phyloP scores from a whole-genome alignment of 1,140 invertebrate species.

The Philopotamus ludificatus region DNA sequence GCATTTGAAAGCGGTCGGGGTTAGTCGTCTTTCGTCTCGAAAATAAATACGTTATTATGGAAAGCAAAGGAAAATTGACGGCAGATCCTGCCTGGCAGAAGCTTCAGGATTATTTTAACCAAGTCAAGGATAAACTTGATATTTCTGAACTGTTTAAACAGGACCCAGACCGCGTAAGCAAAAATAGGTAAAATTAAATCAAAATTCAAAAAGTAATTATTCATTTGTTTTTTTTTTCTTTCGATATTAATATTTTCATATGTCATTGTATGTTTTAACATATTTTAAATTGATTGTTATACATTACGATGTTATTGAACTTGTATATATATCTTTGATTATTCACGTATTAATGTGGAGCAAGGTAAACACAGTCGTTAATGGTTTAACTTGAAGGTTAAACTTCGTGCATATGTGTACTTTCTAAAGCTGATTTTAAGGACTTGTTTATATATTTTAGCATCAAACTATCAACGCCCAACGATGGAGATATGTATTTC shows the following conservation, averaged over 20 bases:
- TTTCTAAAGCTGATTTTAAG: slow-evolving; percentile 24
- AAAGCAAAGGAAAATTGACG: slow-evolving; percentile 55
- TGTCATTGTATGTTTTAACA: neutral
- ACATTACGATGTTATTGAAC: neutral
- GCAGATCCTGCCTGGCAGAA: slow-evolving; percentile 69
- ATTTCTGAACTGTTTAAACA: slow-evolving; percentile 75
- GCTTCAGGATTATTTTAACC: slow-evolving; percentile 70
- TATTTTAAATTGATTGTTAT: neutral
- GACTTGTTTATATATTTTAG: slow-evolving; percentile 54
- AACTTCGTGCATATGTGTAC: too few relatives aligned
- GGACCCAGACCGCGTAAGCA: slow-evolving; percentile 75
- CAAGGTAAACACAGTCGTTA: neutral
- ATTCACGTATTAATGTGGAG: neutral
- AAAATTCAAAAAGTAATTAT: too few relatives aligned
- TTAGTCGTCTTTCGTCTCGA: neutral
- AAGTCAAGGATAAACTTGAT: slow-evolving; percentile 68
- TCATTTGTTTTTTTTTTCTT: neutral
- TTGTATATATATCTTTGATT: neutral
- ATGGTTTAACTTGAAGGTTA: too few relatives aligned
- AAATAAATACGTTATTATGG: slow-evolving; percentile 51
- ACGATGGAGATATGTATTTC: slow-evolving; percentile 82
- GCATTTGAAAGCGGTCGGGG: too few relatives aligned
- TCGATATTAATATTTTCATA: neutral
- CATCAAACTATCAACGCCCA: slow-evolving; percentile 69
- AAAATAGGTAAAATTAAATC: slow-evolving; percentile 67